Evolutionary conservation across 1,140 invertebrate species (phyloP), one percentile per base, ranked within the genome.

Genomic region (Drosophila tani): DNA sequence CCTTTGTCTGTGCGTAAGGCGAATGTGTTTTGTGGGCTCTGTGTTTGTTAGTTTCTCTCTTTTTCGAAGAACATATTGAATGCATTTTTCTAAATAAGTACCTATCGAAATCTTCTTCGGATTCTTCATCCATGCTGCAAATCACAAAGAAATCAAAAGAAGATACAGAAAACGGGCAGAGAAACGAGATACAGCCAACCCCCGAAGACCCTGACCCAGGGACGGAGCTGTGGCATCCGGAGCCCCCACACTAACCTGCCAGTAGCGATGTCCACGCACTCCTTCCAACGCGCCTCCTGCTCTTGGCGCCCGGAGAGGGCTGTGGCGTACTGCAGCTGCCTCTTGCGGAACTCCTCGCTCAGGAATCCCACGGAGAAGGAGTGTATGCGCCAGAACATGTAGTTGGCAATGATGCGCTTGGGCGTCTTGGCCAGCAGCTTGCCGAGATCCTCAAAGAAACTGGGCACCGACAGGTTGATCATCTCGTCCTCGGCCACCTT

Each of bases 271-370:
- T 96, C 96, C 12, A 96, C 95, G 81, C 97, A 97, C 80, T 97
- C 96, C 93, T 97, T 97, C 97, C 97, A 98, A n/a, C 97, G 94
- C 2, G 96, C 95, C 82, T 96, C 95, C 32, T 95, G 91, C 76
- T 96, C 95, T 0, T 95, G 95, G 76, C 96, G 96, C 0, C 97
- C 97, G 21, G 95, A 96, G 0, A 97, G 88, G 1, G 95, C 95
- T 0, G 96, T 96, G 15, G 95, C 95, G 90, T 97, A 98, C 40
- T 95, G 93, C 38, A 97, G 93, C 82, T 96, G 96, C 4, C 95
- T 93, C 47, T 95, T 95, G 1, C 96, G 93, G 59, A 97, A 95
- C 15, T 95, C 94, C 55, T 97, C 95, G 1, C 95, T 96, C 40
- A 98, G 93, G 88, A 97, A 98, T 8, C 95, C 95, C 4, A 97